Evolutionary conservation across 2,888 invertebrate species (phyloP).

Genomic region (Drosophila ezoana): DNA sequence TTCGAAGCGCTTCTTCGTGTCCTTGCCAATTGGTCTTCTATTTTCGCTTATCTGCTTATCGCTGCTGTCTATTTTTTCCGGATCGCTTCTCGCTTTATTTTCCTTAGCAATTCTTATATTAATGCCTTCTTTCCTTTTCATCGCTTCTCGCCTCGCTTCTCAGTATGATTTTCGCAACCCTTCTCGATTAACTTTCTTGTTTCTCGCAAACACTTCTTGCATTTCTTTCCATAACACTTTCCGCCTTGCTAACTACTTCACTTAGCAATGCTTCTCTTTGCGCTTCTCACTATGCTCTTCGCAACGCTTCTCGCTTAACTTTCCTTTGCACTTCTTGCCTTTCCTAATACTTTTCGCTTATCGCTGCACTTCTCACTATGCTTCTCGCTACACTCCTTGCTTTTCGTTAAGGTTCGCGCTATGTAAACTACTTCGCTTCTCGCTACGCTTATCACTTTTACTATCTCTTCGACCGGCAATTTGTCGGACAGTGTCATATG

Average conservation of each 20-base stretch:
- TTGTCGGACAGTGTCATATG: slow-evolving; percentile 23
- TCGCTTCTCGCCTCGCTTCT: no score
- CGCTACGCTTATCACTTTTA: neutral
- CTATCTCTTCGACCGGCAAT: slow-evolving; percentile 1
- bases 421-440: neutral
- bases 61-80: neutral
- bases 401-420: no score
- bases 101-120: no score
- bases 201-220: neutral
- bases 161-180: no score
- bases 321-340: no score
- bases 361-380: neutral
- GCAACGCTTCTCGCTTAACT: no score
- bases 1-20: no score
- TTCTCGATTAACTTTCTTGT: no score
- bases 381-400: neutral
- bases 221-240: neutral
- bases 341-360: neutral
- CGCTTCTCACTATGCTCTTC: neutral
- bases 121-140: no score
- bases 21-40: no score
- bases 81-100: neutral
- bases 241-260: neutral
- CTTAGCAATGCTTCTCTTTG: neutral
- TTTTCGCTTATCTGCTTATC: no score